phyloP scores from a whole-genome alignment of 2,797 vertebrate species.

The Falco berigora region DNA sequence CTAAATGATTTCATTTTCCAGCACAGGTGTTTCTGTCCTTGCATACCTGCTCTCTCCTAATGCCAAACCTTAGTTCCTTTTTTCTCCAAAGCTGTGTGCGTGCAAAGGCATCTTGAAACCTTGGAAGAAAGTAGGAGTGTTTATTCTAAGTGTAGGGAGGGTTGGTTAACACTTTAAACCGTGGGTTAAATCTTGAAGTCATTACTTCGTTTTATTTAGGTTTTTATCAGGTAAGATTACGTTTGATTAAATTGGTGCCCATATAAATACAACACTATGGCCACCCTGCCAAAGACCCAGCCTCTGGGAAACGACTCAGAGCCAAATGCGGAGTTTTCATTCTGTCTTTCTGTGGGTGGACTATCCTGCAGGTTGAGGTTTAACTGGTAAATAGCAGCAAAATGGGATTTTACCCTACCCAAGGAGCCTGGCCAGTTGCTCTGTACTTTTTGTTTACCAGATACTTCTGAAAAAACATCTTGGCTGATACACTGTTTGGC shows the following conservation, averaged over 20 bases:
- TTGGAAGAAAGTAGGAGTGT: neutral
- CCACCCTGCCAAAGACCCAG: neutral
- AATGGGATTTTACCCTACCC: neutral
- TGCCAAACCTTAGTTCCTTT: neutral
- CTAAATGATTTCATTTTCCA: neutral
- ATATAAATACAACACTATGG: neutral
- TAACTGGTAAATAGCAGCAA: neutral
- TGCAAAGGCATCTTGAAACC: neutral
- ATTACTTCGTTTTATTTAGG: neutral
- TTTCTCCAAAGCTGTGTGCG: rapidly evolving
- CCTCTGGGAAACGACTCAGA: neutral
- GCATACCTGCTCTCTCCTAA: neutral
- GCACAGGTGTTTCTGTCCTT: neutral
- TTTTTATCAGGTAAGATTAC: neutral
- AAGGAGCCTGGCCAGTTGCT: neutral
- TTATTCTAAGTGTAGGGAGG: neutral
- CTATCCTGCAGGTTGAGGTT: rapidly evolving
- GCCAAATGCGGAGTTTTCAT: rapidly evolving
- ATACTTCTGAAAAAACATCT: neutral
- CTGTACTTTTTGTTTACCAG: neutral
- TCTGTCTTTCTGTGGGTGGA: neutral
- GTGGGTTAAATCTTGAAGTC: neutral
- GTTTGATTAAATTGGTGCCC: neutral
- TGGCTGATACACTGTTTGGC: neutral
- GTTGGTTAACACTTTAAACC: neutral